phyloP scores from a whole-genome alignment of 2,888 invertebrate species.

The Andrena minutula region DNA sequence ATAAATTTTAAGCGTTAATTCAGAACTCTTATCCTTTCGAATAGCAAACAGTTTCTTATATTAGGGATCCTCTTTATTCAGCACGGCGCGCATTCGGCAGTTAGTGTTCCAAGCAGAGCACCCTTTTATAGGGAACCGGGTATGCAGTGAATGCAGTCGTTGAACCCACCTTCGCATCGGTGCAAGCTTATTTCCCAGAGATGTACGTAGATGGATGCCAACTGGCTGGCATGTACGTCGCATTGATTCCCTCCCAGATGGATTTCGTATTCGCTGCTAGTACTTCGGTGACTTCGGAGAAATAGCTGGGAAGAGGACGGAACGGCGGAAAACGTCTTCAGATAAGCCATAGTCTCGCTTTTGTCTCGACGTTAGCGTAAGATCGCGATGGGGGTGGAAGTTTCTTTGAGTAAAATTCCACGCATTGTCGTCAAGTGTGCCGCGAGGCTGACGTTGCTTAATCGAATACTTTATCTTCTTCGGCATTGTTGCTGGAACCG shows the following conservation, averaged over 20 bases:
- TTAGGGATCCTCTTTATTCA: not conserved
- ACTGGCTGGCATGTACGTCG: conserved; percentile 28
- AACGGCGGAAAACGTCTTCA: conserved; percentile 57
- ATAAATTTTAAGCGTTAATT: too few species aligned
- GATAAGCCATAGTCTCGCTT: conserved; percentile 58
- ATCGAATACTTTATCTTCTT: conserved; percentile 50
- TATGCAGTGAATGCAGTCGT: conserved; percentile 3
- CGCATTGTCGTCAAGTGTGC: conserved; percentile 42
- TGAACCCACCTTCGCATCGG: conserved; percentile 5
- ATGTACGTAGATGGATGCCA: conserved; percentile 39
- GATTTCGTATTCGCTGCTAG: conserved; percentile 59
- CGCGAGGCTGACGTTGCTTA: conserved; percentile 17
- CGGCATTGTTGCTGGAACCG: conserved; percentile 28
- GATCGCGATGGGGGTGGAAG: conserved; percentile 14
- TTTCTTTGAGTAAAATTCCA: conserved; percentile 54
- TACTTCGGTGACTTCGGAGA: conserved; percentile 59
- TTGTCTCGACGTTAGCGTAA: conserved; percentile 33
- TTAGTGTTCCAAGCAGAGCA: conserved; percentile 12
- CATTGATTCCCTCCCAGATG: conserved; percentile 48
- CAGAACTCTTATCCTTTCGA: too few species aligned
- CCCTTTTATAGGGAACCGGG: not conserved
- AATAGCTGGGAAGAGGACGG: conserved; percentile 38
- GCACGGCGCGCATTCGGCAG: not conserved
- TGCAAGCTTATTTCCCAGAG: conserved; percentile 39
- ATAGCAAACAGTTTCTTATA: not conserved